phyloP scores from a whole-genome alignment of 2,113 vertebrate species.

The Microcebus lehilahytsara region DNA sequence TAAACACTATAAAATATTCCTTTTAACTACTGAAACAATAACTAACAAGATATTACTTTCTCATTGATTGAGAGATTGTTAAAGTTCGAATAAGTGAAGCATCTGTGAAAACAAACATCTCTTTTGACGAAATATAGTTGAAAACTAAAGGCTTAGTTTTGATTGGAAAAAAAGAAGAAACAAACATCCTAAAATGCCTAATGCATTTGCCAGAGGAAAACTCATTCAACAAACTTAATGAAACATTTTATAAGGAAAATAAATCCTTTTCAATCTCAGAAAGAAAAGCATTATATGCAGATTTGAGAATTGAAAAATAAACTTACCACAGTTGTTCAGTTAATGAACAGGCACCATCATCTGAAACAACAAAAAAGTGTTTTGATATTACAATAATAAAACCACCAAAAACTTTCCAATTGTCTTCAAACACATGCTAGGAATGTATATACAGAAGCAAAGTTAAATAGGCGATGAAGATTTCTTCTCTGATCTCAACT shows the following conservation, averaged over 20 bases:
- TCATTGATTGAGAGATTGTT: background rate
- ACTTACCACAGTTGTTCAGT: conserved; percentile 66
- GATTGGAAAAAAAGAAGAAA: background rate
- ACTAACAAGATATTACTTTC: background rate
- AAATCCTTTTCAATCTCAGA: background rate
- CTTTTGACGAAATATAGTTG: background rate
- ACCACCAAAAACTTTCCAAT: background rate
- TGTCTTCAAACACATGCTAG: background rate
- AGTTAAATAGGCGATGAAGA: background rate
- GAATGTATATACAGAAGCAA: background rate
- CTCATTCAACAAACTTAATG: background rate
- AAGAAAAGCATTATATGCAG: background rate
- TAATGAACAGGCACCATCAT: conserved; percentile 66
- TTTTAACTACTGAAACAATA: background rate
- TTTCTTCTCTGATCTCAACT: background rate
- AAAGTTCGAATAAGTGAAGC: background rate
- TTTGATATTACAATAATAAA: background rate
- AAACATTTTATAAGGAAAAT: background rate
- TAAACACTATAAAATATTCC: background rate
- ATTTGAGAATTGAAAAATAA: background rate
- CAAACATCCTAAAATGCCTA: background rate
- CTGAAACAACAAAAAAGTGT: conserved; percentile 58
- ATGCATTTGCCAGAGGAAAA: background rate
- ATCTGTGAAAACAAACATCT: background rate
- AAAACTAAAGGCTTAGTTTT: background rate